Conservation (phyloP, 2,797 vertebrate species). For the Silurus aristotelis region DNA sequence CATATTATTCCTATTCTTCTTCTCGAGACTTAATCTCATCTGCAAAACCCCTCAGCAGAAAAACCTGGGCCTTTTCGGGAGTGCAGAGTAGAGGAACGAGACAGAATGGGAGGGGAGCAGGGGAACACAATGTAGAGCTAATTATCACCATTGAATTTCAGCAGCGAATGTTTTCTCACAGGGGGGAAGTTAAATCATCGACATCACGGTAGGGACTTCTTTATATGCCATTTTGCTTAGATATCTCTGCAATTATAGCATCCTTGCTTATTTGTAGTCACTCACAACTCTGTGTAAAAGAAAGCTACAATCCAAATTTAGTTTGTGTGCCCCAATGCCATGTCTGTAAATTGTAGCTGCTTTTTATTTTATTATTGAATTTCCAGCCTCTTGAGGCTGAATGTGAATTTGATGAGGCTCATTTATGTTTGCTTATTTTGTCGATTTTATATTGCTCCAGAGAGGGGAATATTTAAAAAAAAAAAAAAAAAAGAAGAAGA, state of each 20-base stretch:
- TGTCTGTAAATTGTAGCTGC: conserved; percentile 21
- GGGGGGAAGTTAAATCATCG: conserved; percentile 32
- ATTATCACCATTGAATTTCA: conserved; percentile 53
- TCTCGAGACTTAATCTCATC: conserved; percentile 68
- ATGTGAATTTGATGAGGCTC: conserved; percentile 24
- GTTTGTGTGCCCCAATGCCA: not conserved
- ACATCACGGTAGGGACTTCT: conserved; percentile 16
- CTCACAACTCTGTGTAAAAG: not conserved
- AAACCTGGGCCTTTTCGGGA: conserved; percentile 38
- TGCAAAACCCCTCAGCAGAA: conserved; percentile 53
- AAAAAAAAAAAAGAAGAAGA: too few species aligned
- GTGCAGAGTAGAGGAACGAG: conserved; percentile 33
- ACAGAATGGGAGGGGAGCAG: conserved; percentile 16
- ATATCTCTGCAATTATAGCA: conserved; percentile 17
- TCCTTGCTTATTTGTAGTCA: conserved; percentile 17
- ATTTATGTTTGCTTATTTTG: conserved; percentile 36
- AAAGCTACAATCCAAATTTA: conserved; percentile 11
- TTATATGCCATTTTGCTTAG: conserved; percentile 21
- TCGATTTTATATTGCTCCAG: conserved; percentile 27
- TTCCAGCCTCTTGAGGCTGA: conserved; percentile 16
- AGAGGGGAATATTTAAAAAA: conserved; percentile 22
- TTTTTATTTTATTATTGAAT: conserved; percentile 18
- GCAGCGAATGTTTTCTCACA: conserved; percentile 34
- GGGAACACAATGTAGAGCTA: conserved; percentile 47
- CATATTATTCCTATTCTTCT: conserved; percentile 72